These are phyloP conservation scores for Myotis vivesi DNA, from an alignment of 2,797 vertebrate genomes.

Conservation along the genomic window DNA sequence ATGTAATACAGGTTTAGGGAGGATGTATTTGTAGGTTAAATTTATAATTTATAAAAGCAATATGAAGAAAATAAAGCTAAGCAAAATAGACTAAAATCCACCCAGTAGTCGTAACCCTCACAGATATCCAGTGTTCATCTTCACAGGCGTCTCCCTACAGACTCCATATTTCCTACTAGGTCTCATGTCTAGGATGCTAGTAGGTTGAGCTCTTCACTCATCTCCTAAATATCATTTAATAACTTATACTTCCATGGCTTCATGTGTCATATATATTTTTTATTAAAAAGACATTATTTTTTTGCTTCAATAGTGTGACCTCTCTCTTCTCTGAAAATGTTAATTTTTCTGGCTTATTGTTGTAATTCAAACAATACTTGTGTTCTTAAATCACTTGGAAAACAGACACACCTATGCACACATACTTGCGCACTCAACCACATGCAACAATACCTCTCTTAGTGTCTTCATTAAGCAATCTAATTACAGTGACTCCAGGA, in stretches of 20 bases:
- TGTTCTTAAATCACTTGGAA: conserved; percentile 1
- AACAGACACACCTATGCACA: neutral
- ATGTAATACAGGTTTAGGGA: neutral
- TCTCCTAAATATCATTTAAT: neutral
- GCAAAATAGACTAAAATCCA: neutral
- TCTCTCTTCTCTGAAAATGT: neutral
- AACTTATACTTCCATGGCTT: neutral
- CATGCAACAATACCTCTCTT: neutral
- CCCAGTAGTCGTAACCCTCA: neutral
- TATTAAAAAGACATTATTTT: neutral
- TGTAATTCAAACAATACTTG: neutral
- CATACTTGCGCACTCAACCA: neutral
- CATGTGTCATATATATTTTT: neutral
- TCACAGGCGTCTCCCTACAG: neutral
- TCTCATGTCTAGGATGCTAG: neutral
- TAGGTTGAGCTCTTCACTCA: neutral
- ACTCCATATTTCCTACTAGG: neutral
- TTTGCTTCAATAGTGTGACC: neutral
- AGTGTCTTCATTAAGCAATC: neutral
- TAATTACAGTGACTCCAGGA: neutral
- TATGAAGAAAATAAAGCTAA: neutral
- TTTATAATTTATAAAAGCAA: neutral
- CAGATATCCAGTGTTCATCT: neutral
- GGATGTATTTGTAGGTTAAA: conserved; percentile 3
- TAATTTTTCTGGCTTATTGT: conserved; percentile 1